Percentiles rank a stretch among this genome's conserved stretches.
Evolutionary conservation across 2,113 vertebrate genomes (phyloP).

Genomic region (Aptenodytes patagonicus): DNA sequence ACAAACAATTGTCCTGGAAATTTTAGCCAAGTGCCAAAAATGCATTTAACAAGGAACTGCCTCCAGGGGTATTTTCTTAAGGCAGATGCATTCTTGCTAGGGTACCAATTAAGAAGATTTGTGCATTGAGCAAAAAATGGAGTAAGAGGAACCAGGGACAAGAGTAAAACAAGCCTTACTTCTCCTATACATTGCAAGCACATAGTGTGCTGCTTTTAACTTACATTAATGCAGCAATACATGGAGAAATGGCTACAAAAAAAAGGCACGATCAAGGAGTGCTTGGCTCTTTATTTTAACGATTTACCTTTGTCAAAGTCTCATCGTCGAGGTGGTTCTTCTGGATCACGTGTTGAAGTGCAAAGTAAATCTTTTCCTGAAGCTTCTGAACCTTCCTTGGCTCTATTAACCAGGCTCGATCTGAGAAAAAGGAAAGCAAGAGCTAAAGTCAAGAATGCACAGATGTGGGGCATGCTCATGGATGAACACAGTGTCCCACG

Average conservation of each 20-base stretch:
- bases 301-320: constrained; percentile 89
- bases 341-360: constrained; percentile 99
- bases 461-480: not conserved
- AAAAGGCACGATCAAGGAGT: not conserved
- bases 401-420: constrained; percentile 98
- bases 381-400: constrained; percentile 98
- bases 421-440: constrained; percentile 64
- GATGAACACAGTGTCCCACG: not conserved
- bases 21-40: not conserved
- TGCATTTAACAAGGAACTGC: not conserved
- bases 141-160: not conserved
- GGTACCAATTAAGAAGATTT: not conserved
- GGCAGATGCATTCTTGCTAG: not conserved
- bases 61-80: not conserved
- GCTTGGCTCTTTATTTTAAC: not conserved
- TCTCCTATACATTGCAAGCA: not conserved
- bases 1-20: not conserved
- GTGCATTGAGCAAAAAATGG: not conserved
- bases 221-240: not conserved
- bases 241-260: not conserved
- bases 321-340: constrained; percentile 99
- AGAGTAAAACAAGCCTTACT: not conserved
- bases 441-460: not conserved
- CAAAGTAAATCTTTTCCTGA: constrained; percentile 99
- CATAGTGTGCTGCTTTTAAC: not conserved